Base-by-base conservation (phyloP, 2,888 invertebrate genomes). In the Cryptops parisi region DNA sequence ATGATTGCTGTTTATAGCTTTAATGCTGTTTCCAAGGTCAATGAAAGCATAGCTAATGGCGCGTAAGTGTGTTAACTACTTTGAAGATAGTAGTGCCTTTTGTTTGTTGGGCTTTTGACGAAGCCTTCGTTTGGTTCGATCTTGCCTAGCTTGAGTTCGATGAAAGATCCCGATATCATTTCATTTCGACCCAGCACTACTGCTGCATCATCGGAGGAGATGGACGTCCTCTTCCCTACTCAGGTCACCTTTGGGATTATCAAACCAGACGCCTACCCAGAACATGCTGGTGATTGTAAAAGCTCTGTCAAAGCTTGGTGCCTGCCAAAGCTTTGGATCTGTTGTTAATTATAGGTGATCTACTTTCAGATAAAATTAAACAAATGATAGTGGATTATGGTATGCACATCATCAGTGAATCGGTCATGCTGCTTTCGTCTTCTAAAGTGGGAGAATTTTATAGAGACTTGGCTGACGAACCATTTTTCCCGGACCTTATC, bases 371-470 rank as follows among this genome's bases (percentile, higher is more conserved):
- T n/a, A 47, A 47, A 27, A 47, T 47, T 3, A 6, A 26, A 27
- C 26, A 47, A 47, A 47, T 47, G 25, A 47, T 47, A 17, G 26
- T 26, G 3, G 27, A 47, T 26, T 24, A 26, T 25, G 47, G 47
- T 17, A 26, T 47, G 27, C 25, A 25, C 3, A 47, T 47, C 3
- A 27, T 47, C 2, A 26, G 47, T 17, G 26, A 47, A 17, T 25
- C 25, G 15, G 26, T 47, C 5, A 27, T 21, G n/a, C 3, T 17
- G 21, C 17, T 47, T 12, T 26, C 25, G 4, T 6, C 24, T 26
- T n/a, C 25, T 5, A 25, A 47, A 25, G 24, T 17, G 5, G 21
- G 17, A n/a, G 3, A n/a, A 27, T 47, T 47, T 17, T 26, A 47
- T 17, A 25, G n/a, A 3, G 25, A 47, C 12, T 4, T 5, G 9